Base-by-base conservation (phyloP, 2,113 vertebrate genomes). In the Prunella fulvescens region DNA sequence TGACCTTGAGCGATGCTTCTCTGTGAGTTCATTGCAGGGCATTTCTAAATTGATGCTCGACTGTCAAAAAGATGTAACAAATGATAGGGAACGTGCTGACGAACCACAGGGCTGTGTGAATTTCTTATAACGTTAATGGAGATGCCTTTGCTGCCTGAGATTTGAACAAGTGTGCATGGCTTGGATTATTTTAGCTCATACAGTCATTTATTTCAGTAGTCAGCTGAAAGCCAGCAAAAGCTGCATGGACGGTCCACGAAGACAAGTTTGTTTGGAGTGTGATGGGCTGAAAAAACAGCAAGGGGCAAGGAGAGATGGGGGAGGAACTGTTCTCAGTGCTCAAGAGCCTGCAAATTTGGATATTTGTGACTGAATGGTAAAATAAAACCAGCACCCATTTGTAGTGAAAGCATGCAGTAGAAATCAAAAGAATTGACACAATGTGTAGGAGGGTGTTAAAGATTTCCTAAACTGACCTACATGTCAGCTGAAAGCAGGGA, bases 1-100 rank as follows among this genome's bases (percentile, higher is more conserved):
- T 71, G 80, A 96, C 92, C 93, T 94, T 95, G 82, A 95, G 85
- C 2, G 0, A 67, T 1, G 51, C 72, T 88, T 61, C 86, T 74
- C 65, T 81, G n/a, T 0, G 4, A 67, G 90, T 90, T 96, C 93
- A 94, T 81, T 57, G 88, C 77, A 93, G 88, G 76, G 76, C 95
- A 86, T 22, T 83, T 86, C 92, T 79, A 84, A 94, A 96, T 86
- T 93, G 95, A 94, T 71, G 86, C 88, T 79, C 0, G 1, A 81
- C 80, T 94, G 90, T 90, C 95, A 96, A 19, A 92, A 90, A 88
- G 90, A 90, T 79, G 64, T 86, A 93, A 96, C 90, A 93, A 96
- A 96, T 90, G 53, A 88, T 40, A 86, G 54, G 37, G 88, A 88
- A 90, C 9, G 16, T 95, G 77, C 92, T 96, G 89, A 93, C 3